These are phyloP conservation scores for Microcebus murinus DNA, from an alignment of 2,113 vertebrate species.

Conservation along the genomic window DNA sequence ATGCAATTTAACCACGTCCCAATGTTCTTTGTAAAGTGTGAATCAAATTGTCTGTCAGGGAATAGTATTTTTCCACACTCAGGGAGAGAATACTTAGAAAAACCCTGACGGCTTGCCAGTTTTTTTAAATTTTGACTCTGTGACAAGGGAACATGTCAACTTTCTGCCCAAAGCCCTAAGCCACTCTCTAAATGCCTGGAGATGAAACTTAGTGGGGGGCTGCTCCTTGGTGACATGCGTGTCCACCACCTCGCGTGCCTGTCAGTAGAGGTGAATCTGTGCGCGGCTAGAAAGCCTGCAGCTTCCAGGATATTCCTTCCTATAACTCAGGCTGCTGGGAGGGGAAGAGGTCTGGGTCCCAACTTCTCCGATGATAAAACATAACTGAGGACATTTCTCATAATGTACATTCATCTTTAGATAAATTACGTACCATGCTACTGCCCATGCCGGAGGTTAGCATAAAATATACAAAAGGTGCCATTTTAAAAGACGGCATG, in stretches of 20 bases:
- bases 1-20: constrained; percentile 60
- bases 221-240: neutral
- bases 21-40: constrained; percentile 62
- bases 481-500: neutral
- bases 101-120: constrained; percentile 35
- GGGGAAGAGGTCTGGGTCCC: neutral
- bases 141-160: constrained; percentile 44
- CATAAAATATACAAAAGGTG: neutral
- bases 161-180: constrained; percentile 9
- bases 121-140: constrained; percentile 55
- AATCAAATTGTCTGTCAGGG: constrained; percentile 70
- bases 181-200: neutral
- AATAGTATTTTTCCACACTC: constrained; percentile 64
- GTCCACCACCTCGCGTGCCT: neutral
- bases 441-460: neutral
- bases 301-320: neutral
- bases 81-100: constrained; percentile 64
- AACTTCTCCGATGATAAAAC: neutral
- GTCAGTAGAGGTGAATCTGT: neutral
- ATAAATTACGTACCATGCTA: neutral
- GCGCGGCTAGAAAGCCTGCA: neutral
- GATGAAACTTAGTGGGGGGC: neutral
- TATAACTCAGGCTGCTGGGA: neutral
- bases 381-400: neutral
- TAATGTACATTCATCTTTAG: neutral